Percentiles rank a stretch among this genome's conserved stretches.
Conservation (phyloP, 2,888 invertebrate species). For the Stramonita haemastoma region DNA sequence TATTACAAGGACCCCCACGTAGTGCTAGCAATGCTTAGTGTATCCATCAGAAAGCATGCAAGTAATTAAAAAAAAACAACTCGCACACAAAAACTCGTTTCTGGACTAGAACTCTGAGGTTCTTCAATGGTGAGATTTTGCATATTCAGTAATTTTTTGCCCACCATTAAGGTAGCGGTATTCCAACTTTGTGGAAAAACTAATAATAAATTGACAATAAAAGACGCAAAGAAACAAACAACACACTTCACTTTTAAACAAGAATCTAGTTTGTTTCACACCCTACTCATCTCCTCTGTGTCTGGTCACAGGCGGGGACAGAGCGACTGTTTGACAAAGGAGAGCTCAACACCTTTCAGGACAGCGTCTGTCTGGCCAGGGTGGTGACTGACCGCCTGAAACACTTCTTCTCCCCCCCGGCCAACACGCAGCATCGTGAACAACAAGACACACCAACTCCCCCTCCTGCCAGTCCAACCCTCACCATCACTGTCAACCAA, state of each 20-base stretch:
- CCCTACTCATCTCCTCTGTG: background rate
- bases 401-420: background rate
- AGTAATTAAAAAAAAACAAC: too few relatives aligned
- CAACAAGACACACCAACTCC: background rate
- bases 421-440: background rate
- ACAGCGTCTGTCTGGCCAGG: slow-evolving; percentile 58
- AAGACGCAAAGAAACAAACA: too few relatives aligned
- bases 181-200: too few relatives aligned
- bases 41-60: too few relatives aligned
- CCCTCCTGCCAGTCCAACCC: background rate
- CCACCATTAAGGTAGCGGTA: too few relatives aligned
- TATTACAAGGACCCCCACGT: too few relatives aligned
- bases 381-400: slow-evolving; percentile 8
- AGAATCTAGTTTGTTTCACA: background rate
- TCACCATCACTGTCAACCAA: background rate
- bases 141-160: too few relatives aligned
- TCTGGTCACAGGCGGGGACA: slow-evolving; percentile 53
- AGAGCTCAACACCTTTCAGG: slow-evolving; percentile 75
- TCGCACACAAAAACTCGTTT: too few relatives aligned
- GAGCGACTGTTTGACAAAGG: slow-evolving; percentile 74
- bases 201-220: too few relatives aligned
- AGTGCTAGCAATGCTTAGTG: too few relatives aligned
- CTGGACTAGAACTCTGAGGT: too few relatives aligned
- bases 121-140: too few relatives aligned
- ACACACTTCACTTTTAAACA: background rate